Percentiles rank a stretch among this genome's conserved stretches.
Evolutionary conservation across 2,888 invertebrate species (phyloP).

Genomic region (Drosophila fungiperda): DNA sequence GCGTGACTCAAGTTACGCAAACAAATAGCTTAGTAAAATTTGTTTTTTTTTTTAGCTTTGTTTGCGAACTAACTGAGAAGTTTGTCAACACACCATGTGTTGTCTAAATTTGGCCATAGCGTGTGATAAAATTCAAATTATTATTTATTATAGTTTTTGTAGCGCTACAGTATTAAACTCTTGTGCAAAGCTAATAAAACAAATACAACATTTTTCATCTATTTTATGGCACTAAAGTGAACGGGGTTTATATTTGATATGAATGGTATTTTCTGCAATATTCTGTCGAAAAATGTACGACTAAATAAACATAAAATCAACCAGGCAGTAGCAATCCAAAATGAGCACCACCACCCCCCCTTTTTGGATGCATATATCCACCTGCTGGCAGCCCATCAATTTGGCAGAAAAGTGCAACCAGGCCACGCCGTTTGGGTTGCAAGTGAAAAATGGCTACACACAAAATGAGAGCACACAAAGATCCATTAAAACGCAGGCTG

Average conservation of each 20-base stretch:
- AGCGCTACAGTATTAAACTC: neutral
- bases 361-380: neutral
- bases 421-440: conserved; percentile 36
- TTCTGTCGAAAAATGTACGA: conserved; percentile 22
- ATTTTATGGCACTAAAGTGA: neutral
- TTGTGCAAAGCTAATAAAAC: neutral
- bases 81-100: neutral
- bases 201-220: neutral
- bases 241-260: neutral
- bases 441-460: conserved; percentile 51
- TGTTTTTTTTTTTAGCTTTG: neutral
- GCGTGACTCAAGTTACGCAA: neutral
- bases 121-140: neutral
- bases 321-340: conserved; percentile 30
- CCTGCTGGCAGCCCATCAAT: conserved; percentile 35
- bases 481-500: conserved; percentile 61
- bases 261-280: neutral
- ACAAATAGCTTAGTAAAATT: neutral
- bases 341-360: neutral
- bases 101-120: neutral
- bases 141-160: neutral
- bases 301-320: conserved; percentile 50
- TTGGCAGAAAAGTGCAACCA: conserved; percentile 48
- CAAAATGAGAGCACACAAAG: conserved; percentile 36
- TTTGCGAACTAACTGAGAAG: neutral